A percentile compares a stretch with the other conserved stretches of the same genome.
These are phyloP conservation scores for Odontophorus gujanensis DNA, from an alignment of 2,113 vertebrate genomes.

Conservation along the genomic window DNA sequence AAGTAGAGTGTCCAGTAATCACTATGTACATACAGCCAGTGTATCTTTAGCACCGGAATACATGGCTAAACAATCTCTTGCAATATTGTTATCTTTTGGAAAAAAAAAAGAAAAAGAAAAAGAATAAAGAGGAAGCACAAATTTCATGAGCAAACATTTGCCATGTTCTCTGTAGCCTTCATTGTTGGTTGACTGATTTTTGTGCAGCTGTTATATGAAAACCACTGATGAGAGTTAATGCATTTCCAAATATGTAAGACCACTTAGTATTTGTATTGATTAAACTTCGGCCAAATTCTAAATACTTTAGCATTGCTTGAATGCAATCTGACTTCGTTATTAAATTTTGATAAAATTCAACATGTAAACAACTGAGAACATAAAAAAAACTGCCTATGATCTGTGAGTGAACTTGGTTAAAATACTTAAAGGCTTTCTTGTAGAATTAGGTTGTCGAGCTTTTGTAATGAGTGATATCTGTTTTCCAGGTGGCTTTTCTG, in stretches of 20 bases:
- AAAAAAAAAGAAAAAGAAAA: slow-evolving; percentile 25
- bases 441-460: neutral
- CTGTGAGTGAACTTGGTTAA: neutral
- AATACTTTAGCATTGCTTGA: neutral
- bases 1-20: slow-evolving; percentile 14
- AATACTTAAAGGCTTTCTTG: neutral
- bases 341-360: neutral
- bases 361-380: neutral
- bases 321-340: neutral
- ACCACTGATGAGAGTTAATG: slow-evolving; percentile 46
- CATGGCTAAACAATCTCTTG: slow-evolving; percentile 17
- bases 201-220: slow-evolving; percentile 44
- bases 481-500: neutral
- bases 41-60: neutral
- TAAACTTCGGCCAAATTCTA: neutral
- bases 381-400: neutral
- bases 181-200: neutral
- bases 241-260: slow-evolving; percentile 10
- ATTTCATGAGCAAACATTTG: slow-evolving; percentile 53
- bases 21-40: neutral
- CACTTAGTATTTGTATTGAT: neutral
- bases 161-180: neutral
- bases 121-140: neutral
- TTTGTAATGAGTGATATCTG: neutral
- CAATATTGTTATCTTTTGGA: slow-evolving; percentile 44